These are phyloP conservation scores for Anagyrus pseudococci DNA, from an alignment of 2,888 invertebrate species.

Conservation along the genomic window DNA sequence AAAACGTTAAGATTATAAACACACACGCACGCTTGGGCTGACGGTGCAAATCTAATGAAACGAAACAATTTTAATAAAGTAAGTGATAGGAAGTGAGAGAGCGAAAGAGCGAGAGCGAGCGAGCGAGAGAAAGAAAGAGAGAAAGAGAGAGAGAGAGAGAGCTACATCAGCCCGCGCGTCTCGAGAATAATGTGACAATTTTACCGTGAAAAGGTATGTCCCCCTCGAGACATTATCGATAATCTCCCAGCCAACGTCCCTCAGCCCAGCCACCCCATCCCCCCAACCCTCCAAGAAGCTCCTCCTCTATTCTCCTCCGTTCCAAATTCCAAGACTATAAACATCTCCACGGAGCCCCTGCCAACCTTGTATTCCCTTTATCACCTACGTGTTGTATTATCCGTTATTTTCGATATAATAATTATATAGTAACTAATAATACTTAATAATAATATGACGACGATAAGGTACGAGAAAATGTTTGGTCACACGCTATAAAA, in stretches of 20 bases:
- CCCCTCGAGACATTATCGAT: conserved; percentile 24
- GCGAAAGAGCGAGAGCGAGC: no score
- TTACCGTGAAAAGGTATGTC: conserved; percentile 20
- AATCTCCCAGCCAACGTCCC: conserved; percentile 29
- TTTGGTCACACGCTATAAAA: conserved; percentile 55
- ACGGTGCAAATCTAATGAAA: conserved; percentile 23
- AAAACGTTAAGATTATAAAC: not conserved
- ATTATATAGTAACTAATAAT: conserved; percentile 61
- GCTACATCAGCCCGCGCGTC: conserved; percentile 33
- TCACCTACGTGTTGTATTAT: conserved; percentile 62
- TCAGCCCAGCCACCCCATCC: conserved; percentile 31
- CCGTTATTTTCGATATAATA: conserved; percentile 63
- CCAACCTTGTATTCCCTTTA: conserved; percentile 33
- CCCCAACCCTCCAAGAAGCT: conserved; percentile 33
- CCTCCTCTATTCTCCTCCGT: conserved; percentile 26
- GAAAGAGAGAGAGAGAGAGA: no score
- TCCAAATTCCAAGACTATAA: conserved; percentile 16
- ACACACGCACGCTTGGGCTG: conserved; percentile 35
- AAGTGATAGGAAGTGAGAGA: no score
- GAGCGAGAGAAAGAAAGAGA: no score
- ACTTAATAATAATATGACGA: conserved; percentile 62
- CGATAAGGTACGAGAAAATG: conserved; percentile 61
- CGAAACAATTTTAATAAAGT: conserved; percentile 13
- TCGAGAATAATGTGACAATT: conserved; percentile 16
- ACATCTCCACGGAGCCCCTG: conserved; percentile 6